Percentiles rank a stretch among this genome's conserved stretches.
Conservation (phyloP, 2,797 vertebrate species). For the Pristis pectinata region DNA sequence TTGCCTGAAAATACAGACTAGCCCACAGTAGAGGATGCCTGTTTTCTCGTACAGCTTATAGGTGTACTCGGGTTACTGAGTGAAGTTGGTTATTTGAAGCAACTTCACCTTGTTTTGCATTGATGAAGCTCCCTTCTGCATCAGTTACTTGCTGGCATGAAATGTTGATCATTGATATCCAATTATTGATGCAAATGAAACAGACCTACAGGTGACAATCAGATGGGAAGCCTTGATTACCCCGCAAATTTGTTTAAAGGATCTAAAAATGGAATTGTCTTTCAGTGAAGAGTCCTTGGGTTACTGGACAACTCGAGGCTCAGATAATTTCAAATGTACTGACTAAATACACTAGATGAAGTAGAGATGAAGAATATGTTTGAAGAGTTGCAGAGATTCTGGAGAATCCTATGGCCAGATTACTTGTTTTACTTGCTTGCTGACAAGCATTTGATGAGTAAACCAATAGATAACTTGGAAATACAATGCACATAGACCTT, state of each 20-base stretch:
- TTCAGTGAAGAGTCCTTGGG: background rate
- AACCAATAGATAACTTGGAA: background rate
- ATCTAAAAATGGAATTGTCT: background rate
- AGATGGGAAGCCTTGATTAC: background rate
- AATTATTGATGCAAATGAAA: slow-evolving; percentile 3
- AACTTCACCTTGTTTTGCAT: background rate
- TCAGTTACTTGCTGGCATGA: background rate
- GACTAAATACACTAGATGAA: background rate
- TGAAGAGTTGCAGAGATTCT: background rate
- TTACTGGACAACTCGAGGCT: background rate
- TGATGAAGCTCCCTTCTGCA: background rate
- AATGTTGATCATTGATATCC: background rate
- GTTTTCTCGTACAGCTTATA: background rate
- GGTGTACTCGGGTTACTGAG: background rate
- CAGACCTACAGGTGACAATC: slow-evolving; percentile 29
- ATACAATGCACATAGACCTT: background rate
- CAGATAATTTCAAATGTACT: background rate
- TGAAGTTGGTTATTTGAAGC: background rate
- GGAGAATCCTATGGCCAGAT: background rate
- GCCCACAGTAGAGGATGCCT: slow-evolving; percentile 26
- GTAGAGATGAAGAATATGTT: no score
- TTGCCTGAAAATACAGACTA: slow-evolving; percentile 22
- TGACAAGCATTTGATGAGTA: background rate
- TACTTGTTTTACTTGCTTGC: background rate
- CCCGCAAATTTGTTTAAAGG: no score